A percentile compares a stretch with the other conserved stretches of the same genome.
These are phyloP conservation scores for Takifugu bimaculatus DNA, from an alignment of 2,113 vertebrate genomes.

Conservation along the genomic window DNA sequence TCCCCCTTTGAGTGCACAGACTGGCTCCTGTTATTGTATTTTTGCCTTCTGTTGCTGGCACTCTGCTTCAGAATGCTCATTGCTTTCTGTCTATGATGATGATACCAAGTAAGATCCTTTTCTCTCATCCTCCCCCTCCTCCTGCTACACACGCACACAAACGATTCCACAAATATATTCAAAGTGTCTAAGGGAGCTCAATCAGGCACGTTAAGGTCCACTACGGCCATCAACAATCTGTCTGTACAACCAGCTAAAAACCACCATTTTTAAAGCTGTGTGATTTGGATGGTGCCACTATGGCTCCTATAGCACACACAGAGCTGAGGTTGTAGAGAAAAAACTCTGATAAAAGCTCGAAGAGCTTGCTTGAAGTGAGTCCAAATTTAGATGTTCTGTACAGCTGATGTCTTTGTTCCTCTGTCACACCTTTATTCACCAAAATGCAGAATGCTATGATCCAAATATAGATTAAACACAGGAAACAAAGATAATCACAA, in stretches of 20 bases:
- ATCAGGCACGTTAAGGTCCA: not conserved
- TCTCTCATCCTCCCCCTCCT: conserved; percentile 12
- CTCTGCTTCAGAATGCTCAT: conserved; percentile 48
- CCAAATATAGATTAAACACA: conserved; percentile 43
- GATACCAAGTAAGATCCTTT: conserved; percentile 48
- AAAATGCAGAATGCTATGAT: conserved; percentile 44
- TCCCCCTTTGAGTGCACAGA: conserved; percentile 48
- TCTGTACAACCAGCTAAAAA: not conserved
- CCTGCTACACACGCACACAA: conserved; percentile 18
- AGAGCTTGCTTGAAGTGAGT: conserved; percentile 38
- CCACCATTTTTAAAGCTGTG: not conserved
- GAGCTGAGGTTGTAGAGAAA: conserved; percentile 18
- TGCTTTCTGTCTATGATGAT: conserved; percentile 58
- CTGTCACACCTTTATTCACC: conserved; percentile 17
- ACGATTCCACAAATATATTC: not conserved
- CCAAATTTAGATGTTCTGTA: conserved; percentile 56
- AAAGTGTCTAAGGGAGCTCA: conserved; percentile 8
- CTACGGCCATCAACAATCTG: conserved; percentile 10
- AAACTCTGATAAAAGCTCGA: conserved; percentile 12
- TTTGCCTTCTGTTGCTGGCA: conserved; percentile 59
- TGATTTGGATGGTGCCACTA: not conserved
- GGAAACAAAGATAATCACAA: not conserved
- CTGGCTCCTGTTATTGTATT: conserved; percentile 58
- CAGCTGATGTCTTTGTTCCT: conserved; percentile 47
- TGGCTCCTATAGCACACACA: conserved; percentile 3